Evolutionary conservation across 1,140 invertebrate species (phyloP).

Genomic region (Himalopsyche phryganea): DNA sequence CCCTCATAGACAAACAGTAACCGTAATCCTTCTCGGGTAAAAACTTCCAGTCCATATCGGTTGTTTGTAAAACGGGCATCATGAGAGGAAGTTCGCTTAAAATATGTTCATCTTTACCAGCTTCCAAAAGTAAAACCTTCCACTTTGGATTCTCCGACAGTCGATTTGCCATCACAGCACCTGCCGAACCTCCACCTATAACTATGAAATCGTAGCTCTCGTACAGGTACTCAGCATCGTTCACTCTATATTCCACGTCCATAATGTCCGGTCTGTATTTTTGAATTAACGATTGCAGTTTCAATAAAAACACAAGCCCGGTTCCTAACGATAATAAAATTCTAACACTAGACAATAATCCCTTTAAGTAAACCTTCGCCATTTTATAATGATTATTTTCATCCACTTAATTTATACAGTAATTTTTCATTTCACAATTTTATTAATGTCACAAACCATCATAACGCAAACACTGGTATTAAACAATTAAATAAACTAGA

Average conservation of each 20-base stretch:
- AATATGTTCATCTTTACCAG: conserved; percentile 72
- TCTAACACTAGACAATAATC: conserved; percentile 50
- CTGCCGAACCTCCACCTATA: conserved; percentile 80
- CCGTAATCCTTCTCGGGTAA: conserved; percentile 65
- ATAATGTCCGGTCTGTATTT: conserved; percentile 64
- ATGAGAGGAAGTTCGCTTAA: conserved; percentile 71
- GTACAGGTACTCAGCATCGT: conserved; percentile 50
- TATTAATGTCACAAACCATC: no score
- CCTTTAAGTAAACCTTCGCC: no score
- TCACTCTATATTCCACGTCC: conserved; percentile 56
- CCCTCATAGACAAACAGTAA: conserved; percentile 64
- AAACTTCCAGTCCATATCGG: conserved; percentile 76
- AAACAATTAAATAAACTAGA: no score
- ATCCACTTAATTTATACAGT: no score
- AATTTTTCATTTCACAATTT: no score
- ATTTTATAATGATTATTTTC: no score
- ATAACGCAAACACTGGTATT: no score
- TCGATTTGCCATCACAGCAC: conserved; percentile 74
- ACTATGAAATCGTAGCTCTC: conserved; percentile 70
- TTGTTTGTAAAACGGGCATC: conserved; percentile 68
- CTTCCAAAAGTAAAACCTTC: conserved; percentile 77
- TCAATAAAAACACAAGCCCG: conserved; percentile 57
- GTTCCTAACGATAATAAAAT: conserved; percentile 61
- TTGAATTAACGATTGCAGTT: conserved; percentile 58
- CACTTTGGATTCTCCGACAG: conserved; percentile 66